Base-by-base conservation (phyloP, 2,888 invertebrate species). In the Watsonalla cultraria region DNA sequence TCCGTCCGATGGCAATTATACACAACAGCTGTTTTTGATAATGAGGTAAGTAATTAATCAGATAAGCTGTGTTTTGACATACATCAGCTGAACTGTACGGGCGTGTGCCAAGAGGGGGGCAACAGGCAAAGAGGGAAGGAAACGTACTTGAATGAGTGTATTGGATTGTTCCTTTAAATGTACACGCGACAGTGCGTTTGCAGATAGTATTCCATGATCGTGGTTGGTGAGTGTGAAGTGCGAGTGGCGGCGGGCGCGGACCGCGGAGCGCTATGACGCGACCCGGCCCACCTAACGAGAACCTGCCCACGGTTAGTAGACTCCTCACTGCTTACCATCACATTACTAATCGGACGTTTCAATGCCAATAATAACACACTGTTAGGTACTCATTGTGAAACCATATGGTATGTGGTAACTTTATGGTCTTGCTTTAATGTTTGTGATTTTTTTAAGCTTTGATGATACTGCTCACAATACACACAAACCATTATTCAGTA, bases 201-300 rank as follows among this genome's bases (percentile, higher is more conserved):
- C 80, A 84, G 83, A 82, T 84, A 84, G 71, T 78, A 79, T 75
- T 74, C 70, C 73, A 84, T 80, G 84, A 77, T 65, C 68, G 72
- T 59, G 62, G 64, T 51, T 54, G 69, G 64, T 66, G 65, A 65
- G 59, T 53, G 60, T 58, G 52, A 58, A 59, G 57, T 56, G 53
- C 55, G 53, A 51, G 54, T 53, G 58, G 61, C 55, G 64, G 68
- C 59, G 67, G 72, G 56, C 66, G 57, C 60, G 60, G 56, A 62
- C 58, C 51, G 57, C 61, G 49, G 24, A 24, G 24, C 24, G 24
- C 24, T 24, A 91, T 91, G 91, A 91, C 91, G 61, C 86, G 91
- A 45, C 90, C 95, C 55, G 93, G 94, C 66, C 95, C 95, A 65
- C 95, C 95, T 50, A 94, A 93, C 76, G 94, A 95, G 70, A 94